Conservation (phyloP, 2,797 vertebrate species). For the Urocyon cinereoargenteus region DNA sequence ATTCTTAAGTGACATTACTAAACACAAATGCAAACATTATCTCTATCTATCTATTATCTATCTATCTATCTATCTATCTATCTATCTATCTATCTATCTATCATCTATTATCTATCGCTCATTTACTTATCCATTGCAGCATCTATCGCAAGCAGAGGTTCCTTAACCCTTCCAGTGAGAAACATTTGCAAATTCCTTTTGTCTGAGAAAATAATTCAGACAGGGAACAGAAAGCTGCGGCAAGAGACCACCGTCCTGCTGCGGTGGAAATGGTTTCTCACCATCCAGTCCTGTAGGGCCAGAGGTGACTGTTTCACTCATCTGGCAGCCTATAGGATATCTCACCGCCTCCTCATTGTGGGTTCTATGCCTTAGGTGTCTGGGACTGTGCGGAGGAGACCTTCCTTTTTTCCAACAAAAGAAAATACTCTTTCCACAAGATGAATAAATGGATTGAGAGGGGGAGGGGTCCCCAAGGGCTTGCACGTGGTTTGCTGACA, state of each 20-base stretch:
- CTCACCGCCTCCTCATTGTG: slow-evolving; percentile 12
- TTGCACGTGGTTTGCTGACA: background rate
- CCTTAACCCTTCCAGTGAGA: slow-evolving; percentile 30
- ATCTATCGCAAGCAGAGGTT: background rate
- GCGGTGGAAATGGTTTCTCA: background rate
- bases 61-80: background rate
- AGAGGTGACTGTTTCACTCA: slow-evolving; percentile 25
- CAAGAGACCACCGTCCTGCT: background rate
- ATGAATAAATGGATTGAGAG: slow-evolving; percentile 49
- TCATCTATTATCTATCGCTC: background rate
- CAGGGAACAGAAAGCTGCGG: background rate
- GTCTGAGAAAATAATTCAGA: slow-evolving; percentile 44
- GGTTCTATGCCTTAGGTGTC: slow-evolving; percentile 40
- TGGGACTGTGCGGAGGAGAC: slow-evolving; percentile 53
- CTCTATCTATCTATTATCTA: background rate
- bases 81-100: background rate
- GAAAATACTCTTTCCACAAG: slow-evolving; percentile 64
- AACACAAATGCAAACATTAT: background rate
- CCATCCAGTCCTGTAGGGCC: background rate
- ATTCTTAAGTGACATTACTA: background rate
- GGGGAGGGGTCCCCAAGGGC: slow-evolving; percentile 55
- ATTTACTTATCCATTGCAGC: background rate
- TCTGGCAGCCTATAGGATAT: slow-evolving; percentile 19
- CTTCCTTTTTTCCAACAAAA: slow-evolving; percentile 63
- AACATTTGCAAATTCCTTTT: slow-evolving; percentile 55